These are phyloP conservation scores for Chinchilla lanigera DNA, from an alignment of 2,113 vertebrate genomes.

Conservation along the genomic window DNA sequence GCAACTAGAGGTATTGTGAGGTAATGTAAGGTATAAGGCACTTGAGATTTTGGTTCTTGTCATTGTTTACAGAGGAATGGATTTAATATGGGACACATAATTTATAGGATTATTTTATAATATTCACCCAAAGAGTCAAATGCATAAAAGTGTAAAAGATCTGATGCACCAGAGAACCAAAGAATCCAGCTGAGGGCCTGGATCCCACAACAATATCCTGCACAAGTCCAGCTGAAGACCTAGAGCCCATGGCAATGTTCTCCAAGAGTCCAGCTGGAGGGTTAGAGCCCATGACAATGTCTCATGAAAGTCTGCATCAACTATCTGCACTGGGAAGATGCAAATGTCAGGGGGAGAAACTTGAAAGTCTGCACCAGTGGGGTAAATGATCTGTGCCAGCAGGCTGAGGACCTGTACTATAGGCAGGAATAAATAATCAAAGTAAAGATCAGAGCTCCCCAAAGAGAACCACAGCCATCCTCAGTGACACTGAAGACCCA, in stretches of 20 bases:
- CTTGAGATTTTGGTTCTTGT: neutral
- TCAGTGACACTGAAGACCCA: neutral
- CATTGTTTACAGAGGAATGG: neutral
- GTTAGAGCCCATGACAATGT: no score
- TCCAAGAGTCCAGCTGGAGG: no score
- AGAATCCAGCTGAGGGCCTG: neutral
- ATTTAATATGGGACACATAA: neutral
- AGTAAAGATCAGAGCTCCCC: no score
- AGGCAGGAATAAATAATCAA: neutral
- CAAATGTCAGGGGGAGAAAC: neutral
- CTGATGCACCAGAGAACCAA: neutral
- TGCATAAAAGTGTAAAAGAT: neutral
- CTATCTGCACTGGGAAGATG: neutral
- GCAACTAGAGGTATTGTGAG: neutral
- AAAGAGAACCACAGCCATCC: neutral
- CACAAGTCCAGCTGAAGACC: no score
- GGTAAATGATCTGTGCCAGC: neutral
- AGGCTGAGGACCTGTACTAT: neutral
- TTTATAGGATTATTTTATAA: neutral
- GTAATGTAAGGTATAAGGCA: neutral
- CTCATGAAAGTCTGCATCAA: neutral
- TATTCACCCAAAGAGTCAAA: neutral
- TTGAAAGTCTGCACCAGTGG: neutral
- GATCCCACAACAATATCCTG: neutral
- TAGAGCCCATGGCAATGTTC: neutral